phyloP scores from a whole-genome alignment of 2,888 invertebrate species.

The Nemotelus nigrinus region DNA sequence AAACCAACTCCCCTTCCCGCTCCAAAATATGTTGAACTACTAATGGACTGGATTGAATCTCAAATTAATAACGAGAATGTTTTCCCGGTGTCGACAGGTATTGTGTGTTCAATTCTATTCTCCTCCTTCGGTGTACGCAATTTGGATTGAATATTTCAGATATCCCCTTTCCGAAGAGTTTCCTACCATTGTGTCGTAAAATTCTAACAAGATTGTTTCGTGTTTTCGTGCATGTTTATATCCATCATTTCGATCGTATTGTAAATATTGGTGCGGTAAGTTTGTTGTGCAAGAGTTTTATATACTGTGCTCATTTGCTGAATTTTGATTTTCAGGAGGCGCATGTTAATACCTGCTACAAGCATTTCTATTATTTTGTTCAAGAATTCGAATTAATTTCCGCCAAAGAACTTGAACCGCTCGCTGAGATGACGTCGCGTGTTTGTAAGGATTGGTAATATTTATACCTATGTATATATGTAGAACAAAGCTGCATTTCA shows the following conservation, averaged over 20 bases:
- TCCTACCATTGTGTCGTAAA: slow-evolving; percentile 81
- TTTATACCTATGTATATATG: not conserved
- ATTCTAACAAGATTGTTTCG: slow-evolving; percentile 87
- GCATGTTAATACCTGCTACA: slow-evolving; percentile 93
- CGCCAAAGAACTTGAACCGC: slow-evolving; percentile 84
- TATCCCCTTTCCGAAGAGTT: slow-evolving; percentile 88
- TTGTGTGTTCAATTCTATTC: not conserved
- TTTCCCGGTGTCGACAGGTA: slow-evolving; percentile 83
- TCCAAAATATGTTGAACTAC: slow-evolving; percentile 80
- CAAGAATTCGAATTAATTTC: slow-evolving; percentile 86
- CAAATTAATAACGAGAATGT: slow-evolving; percentile 89
- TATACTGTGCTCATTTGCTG: not conserved
- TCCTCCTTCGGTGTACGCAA: too few relatives aligned
- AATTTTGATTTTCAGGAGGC: slow-evolving; percentile 70
- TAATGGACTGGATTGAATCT: slow-evolving; percentile 92
- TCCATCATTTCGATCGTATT: slow-evolving; percentile 91
- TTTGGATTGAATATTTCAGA: slow-evolving; percentile 62
- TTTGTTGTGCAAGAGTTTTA: slow-evolving; percentile 52
- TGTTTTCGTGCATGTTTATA: slow-evolving; percentile 93
- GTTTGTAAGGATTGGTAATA: slow-evolving; percentile 71
- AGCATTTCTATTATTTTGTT: slow-evolving; percentile 93
- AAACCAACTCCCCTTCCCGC: slow-evolving; percentile 85
- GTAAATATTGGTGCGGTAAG: slow-evolving; percentile 87
- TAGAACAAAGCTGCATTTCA: too few relatives aligned
- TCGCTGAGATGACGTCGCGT: slow-evolving; percentile 78